Evolutionary conservation across 2,113 vertebrate genomes (phyloP).

Genomic region (Istiophorus platypterus): DNA sequence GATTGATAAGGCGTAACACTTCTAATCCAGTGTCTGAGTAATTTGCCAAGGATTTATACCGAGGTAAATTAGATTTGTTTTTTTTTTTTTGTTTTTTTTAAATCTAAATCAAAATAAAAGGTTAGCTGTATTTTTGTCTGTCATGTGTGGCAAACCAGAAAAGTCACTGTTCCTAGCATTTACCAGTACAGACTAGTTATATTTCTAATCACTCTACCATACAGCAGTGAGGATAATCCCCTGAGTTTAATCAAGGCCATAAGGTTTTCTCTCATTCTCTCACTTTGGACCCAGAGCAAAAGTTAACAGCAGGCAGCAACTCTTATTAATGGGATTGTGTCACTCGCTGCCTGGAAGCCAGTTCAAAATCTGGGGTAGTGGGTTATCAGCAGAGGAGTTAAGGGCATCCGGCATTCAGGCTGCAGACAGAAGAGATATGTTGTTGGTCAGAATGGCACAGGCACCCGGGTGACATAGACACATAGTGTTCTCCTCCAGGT

Average conservation of each 20-base stretch:
- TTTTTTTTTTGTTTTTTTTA: background rate
- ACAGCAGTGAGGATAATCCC: slow-evolving; percentile 66
- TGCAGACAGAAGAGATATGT: slow-evolving; percentile 54
- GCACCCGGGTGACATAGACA: slow-evolving; percentile 2
- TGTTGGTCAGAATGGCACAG: slow-evolving; percentile 21
- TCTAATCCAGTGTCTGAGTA: slow-evolving; percentile 49
- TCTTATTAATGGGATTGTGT: slow-evolving; percentile 76
- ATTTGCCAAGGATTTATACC: background rate
- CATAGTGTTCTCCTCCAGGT: slow-evolving; percentile 20
- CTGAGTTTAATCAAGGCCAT: slow-evolving; percentile 73
- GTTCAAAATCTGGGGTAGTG: slow-evolving; percentile 70
- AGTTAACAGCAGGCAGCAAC: slow-evolving; percentile 61
- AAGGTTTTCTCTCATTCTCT: slow-evolving; percentile 53
- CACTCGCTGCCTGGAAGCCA: slow-evolving; percentile 59
- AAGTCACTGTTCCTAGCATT: background rate
- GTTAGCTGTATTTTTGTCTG: background rate
- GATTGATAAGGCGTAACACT: slow-evolving; percentile 45
- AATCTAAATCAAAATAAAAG: background rate
- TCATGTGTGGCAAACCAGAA: background rate
- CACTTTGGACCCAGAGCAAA: slow-evolving; percentile 59
- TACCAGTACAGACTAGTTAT: background rate
- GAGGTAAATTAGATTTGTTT: slow-evolving; percentile 20
- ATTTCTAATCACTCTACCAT: slow-evolving; percentile 24
- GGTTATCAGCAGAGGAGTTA: slow-evolving; percentile 63
- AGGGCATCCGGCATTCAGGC: slow-evolving; percentile 29